Conservation (phyloP, 2,888 invertebrate genomes). For the Agrochola macilenta region DNA sequence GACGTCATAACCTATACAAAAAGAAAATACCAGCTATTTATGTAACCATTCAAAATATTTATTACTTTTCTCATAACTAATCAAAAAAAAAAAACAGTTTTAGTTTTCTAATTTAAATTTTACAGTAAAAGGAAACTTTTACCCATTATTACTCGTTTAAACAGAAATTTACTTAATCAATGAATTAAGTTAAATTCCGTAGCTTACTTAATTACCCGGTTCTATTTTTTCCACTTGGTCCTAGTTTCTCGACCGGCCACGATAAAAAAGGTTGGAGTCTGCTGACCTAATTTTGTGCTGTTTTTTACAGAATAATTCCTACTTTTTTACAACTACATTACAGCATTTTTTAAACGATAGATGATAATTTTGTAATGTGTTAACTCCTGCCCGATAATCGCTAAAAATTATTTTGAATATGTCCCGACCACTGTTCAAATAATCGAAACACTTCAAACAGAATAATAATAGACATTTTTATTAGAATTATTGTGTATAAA, state of each 20-base stretch:
- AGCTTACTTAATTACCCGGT: constrained; percentile 45
- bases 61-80: neutral
- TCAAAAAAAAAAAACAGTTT: neutral
- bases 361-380: neutral
- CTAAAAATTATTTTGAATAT: neutral
- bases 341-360: neutral
- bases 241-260: constrained; percentile 30
- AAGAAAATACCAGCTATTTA: too few relatives aligned
- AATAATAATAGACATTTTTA: constrained; percentile 21
- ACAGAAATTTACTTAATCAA: constrained; percentile 23
- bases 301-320: constrained; percentile 2
- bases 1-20: too few relatives aligned
- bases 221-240: constrained; percentile 21
- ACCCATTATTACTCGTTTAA: neutral
- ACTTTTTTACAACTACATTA: constrained; percentile 12
- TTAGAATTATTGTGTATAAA: constrained; percentile 34
- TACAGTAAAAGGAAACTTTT: constrained; percentile 24
- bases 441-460: constrained; percentile 2
- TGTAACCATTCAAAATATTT: constrained; percentile 12
- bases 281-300: constrained; percentile 33
- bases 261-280: constrained; percentile 8
- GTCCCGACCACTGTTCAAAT: neutral
- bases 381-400: neutral
- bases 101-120: constrained; percentile 14
- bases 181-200: constrained; percentile 43